Evolutionary conservation across 2,888 invertebrate species (phyloP).

Genomic region (Hypena proboscidalis): DNA sequence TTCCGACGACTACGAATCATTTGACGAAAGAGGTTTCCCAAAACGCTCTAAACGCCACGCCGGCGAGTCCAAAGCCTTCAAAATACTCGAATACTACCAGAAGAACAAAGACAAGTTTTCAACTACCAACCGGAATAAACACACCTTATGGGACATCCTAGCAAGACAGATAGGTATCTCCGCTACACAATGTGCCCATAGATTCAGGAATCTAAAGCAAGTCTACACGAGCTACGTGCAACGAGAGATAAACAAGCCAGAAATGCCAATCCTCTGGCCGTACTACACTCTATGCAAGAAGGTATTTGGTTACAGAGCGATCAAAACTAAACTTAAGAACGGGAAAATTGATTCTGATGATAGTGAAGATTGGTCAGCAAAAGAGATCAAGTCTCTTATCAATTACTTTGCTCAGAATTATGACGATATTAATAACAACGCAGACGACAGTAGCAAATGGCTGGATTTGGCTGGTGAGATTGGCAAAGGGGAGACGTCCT

Average conservation of each 20-base stretch:
- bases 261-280: constrained; percentile 74
- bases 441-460: constrained; percentile 59
- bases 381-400: constrained; percentile 68
- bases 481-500: constrained; percentile 53
- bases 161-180: constrained; percentile 64
- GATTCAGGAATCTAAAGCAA: constrained; percentile 72
- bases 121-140: constrained; percentile 60
- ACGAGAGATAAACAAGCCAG: constrained; percentile 72
- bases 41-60: constrained; percentile 52
- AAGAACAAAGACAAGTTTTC: constrained; percentile 73
- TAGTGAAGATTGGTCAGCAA: constrained; percentile 67
- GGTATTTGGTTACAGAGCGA: constrained; percentile 72
- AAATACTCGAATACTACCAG: constrained; percentile 72
- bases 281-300: constrained; percentile 75
- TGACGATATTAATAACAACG: constrained; percentile 50
- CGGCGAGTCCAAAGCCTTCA: constrained; percentile 66
- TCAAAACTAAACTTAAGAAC: constrained; percentile 68
- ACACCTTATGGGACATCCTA: constrained; percentile 63
- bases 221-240: constrained; percentile 69
- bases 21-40: constrained; percentile 57
- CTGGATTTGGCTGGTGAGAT: constrained; percentile 50
- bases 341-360: constrained; percentile 56
- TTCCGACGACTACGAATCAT: constrained; percentile 51
- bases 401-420: constrained; percentile 61
- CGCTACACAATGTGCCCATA: constrained; percentile 67